Evolutionary conservation across 2,113 vertebrate species (phyloP), one percentile per base, ranked within the genome.

Genomic region (Semnornis frantzii): DNA sequence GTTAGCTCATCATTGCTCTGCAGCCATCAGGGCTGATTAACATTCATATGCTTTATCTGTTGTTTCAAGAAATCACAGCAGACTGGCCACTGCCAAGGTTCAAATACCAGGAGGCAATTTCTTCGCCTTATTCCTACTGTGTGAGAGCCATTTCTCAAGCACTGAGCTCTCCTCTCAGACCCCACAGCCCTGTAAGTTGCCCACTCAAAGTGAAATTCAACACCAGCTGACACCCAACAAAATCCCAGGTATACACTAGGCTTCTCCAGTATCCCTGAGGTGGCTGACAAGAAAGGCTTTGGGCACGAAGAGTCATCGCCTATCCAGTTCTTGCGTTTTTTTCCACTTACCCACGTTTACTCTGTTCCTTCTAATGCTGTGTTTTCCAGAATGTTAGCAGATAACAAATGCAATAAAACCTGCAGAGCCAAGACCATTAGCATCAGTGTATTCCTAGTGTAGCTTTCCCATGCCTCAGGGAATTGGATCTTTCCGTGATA

Each of bases 351-450:
- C 24, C 78, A 5, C 64, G 39, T 58, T 86, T 69, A 81, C 13
- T 12, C 42, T 75, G 37, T 33, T 84, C 25, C 24, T 78, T 90
- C 71, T 71, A 83, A 85, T 60, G 30, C 33, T 70, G 7, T 33
- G 19, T 89, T 87, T 87, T 91, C 72, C 57, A 77, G 79, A 92
- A 77, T 1, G 2, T 39, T 64, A 91, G 60, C 60, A 91, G 87
- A 82, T 23, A 87, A 74, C 44, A 94, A 89, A 94, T 33, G 12
- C 62, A 85, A 52, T 80, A 86, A 89, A 90, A 86, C 20, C 48
- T 4, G 1, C 68, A 87, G 39, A 82, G 78, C 71, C 77, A 54
- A 73, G 65, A 64, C 58, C 62, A 81, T 91, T 65, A 84, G 50
- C 68, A 84, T 65, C 39, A 60, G 28, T 44, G 37, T 50, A 60